Evolutionary conservation across 2,797 vertebrate genomes (phyloP).

Genomic region (Brachyalestes nurse): DNA sequence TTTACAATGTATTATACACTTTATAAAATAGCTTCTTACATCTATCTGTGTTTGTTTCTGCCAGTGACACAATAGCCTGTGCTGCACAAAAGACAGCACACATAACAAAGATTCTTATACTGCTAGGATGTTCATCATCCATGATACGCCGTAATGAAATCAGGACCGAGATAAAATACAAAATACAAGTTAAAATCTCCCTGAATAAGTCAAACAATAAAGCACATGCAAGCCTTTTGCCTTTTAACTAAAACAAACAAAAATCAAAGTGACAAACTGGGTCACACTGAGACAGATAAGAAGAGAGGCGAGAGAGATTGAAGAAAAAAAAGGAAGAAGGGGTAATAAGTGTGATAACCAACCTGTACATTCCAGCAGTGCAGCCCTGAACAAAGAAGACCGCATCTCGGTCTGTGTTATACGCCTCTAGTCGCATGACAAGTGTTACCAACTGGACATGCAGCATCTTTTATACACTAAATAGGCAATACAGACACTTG

Average conservation of each 20-base stretch:
- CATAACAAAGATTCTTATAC: not conserved
- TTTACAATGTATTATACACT: no score
- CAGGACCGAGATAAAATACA: not conserved
- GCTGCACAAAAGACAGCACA: conserved; percentile 33
- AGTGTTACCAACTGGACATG: not conserved
- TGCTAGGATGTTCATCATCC: not conserved
- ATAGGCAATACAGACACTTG: not conserved
- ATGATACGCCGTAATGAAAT: not conserved
- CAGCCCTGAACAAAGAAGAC: conserved; percentile 54
- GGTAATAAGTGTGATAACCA: conserved; percentile 9
- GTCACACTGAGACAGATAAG: conserved; percentile 10
- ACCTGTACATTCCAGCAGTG: conserved; percentile 16
- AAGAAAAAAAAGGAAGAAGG: not conserved
- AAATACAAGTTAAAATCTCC: not conserved
- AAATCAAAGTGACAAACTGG: not conserved
- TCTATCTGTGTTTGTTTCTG: not conserved
- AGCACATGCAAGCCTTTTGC: no score
- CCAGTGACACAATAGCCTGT: conserved; percentile 12
- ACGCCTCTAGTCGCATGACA: not conserved
- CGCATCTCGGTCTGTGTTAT: conserved; percentile 10
- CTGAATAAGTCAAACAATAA: not conserved
- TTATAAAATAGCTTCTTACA: not conserved
- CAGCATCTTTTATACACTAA: not conserved
- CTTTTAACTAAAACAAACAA: not conserved
- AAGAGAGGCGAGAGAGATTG: not conserved